Base-by-base conservation (phyloP, 2,888 invertebrate species). In the Leucophenga montana region DNA sequence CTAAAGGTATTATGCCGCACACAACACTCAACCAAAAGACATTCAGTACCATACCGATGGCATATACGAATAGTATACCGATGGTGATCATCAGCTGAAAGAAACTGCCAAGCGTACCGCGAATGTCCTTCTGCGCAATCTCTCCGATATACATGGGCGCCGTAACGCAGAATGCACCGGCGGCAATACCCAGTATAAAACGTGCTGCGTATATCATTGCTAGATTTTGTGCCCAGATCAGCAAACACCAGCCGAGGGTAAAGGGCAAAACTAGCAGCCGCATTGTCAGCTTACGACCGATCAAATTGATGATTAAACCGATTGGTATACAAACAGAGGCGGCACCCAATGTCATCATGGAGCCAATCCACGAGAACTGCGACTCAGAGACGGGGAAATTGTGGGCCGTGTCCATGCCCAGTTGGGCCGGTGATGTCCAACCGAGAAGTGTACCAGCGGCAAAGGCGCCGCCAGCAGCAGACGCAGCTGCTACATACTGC, bases 81-180 rank as follows among this genome's bases (percentile, higher is more conserved):
- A 94, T 87, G 0, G 95, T 94, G 69, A 97, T 90, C 92, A 95
- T 94, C 44, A 98, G 89, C 85, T 97, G 97, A 85, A 96, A 96
- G 84, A 94, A 95, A 64, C 95, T 94, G 3, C 97, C 97, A 0
- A 97, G 89, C 0, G 93, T 92, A 0, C 97, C 97, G 69, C 97
- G 91, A 77, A 96, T 93, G 31, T 93, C 92, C 77, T 93, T 94
- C 78, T 96, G 94, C 0, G 96, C 92, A 59, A 96, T 95, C 90
- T 98, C 98, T 53, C 93, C 94, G 5, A 93, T 94, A 85, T 95
- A 96, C 73, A 96, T 91, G 0, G 97, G 97, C 0, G 94, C 94
- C 0, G 94, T 93, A 18, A 95, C 92, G 79, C 95, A 95, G 82
- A 94, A 94, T 1, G 95, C 94, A 22, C 96, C 96, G 71, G 88